These are phyloP conservation scores for Tribolium freemani DNA, from an alignment of 2,888 invertebrate species.

Conservation along the genomic window DNA sequence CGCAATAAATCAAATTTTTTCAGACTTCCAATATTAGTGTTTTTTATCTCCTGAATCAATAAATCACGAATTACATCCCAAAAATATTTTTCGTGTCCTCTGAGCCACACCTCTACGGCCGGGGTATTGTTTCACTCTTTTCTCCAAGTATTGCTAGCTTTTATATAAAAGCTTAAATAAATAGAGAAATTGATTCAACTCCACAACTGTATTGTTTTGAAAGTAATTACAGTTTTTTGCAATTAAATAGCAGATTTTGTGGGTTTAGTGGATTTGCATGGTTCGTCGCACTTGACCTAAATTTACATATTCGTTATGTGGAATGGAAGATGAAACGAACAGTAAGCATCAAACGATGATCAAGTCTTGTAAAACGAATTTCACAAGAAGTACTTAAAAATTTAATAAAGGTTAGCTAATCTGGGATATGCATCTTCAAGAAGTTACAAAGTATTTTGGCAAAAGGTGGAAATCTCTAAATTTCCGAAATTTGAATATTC, in stretches of 20 bases:
- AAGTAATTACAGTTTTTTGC: too few relatives aligned
- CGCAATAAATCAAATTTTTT: neutral
- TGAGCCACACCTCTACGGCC: too few relatives aligned
- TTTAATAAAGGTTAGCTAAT: slow-evolving; percentile 4
- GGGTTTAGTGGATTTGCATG: neutral
- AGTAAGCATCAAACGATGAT: neutral
- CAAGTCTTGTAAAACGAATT: neutral
- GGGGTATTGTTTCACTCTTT: too few relatives aligned
- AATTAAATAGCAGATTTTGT: too few relatives aligned
- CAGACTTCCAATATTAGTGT: neutral
- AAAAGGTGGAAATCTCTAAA: too few relatives aligned
- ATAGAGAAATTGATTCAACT: neutral
- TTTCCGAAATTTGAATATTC: too few relatives aligned
- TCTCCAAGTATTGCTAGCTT: neutral
- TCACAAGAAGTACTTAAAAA: neutral
- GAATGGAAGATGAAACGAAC: neutral
- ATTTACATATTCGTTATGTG: neutral
- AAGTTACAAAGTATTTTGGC: too few relatives aligned
- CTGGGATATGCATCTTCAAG: neutral
- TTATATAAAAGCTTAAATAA: neutral
- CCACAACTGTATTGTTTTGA: too few relatives aligned
- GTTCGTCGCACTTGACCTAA: neutral
- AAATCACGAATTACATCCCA: neutral
- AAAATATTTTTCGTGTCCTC: neutral
- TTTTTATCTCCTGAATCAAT: neutral